These are phyloP conservation scores for Hirtodrosophila trivittata DNA, from an alignment of 2,888 invertebrate species.

Conservation along the genomic window DNA sequence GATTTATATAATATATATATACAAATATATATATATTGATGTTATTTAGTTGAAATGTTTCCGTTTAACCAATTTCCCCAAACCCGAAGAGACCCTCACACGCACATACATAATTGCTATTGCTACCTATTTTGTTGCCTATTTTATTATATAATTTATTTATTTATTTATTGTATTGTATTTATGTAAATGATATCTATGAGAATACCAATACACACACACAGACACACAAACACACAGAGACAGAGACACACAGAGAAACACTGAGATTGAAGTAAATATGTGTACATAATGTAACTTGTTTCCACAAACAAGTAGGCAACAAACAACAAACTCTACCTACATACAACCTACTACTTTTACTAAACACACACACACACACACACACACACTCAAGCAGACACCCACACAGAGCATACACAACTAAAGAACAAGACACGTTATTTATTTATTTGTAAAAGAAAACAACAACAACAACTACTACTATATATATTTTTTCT, in stretches of 20 bases:
- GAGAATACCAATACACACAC: constrained; percentile 2
- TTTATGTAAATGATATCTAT: constrained; percentile 57
- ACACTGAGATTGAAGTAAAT: constrained; percentile 39
- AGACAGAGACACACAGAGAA: constrained; percentile 20
- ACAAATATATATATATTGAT: constrained; percentile 2
- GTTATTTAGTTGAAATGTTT: constrained; percentile 34
- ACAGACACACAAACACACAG: constrained; percentile 5
- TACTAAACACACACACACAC: constrained; percentile 11
- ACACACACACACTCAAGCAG: constrained; percentile 19
- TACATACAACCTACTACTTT: constrained; percentile 41
- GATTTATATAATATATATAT: constrained; percentile 4
- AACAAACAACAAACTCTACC: constrained; percentile 37
- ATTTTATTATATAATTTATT: constrained; percentile 71
- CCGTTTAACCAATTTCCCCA: constrained; percentile 10
- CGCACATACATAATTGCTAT: constrained; percentile 35
- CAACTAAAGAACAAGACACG: constrained; percentile 60
- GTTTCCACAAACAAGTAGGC: constrained; percentile 29
- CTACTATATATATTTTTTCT: constrained; percentile 70
- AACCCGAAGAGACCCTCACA: constrained; percentile 2
- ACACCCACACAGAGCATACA: constrained; percentile 39
- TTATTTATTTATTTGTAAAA: constrained; percentile 74
- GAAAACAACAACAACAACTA: constrained; percentile 46
- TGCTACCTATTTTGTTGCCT: constrained; percentile 61
- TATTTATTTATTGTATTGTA: constrained; percentile 69
- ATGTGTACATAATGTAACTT: constrained; percentile 57